These are phyloP conservation scores for Leptinotarsa juncta DNA, from an alignment of 2,888 invertebrate genomes.

Conservation along the genomic window DNA sequence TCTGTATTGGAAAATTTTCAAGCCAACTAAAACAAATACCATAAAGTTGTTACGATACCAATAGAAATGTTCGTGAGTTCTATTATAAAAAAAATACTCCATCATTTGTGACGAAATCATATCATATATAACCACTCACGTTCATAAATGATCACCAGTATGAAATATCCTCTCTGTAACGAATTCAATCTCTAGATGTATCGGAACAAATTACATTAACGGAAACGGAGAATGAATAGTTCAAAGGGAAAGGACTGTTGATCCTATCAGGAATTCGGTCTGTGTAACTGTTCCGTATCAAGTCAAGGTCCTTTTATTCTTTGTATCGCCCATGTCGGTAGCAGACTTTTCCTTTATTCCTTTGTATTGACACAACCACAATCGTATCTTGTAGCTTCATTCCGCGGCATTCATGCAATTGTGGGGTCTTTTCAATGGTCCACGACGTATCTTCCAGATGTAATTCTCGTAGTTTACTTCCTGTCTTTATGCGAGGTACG, in stretches of 20 bases:
- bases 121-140: too few relatives aligned
- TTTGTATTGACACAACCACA: conserved; percentile 60
- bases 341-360: conserved; percentile 57
- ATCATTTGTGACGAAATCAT: too few relatives aligned
- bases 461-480: background rate
- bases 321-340: conserved; percentile 58
- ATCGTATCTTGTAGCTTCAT: conserved; percentile 58
- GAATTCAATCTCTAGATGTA: conserved; percentile 45
- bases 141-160: background rate
- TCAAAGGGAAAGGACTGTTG: conserved; percentile 58
- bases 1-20: too few relatives aligned
- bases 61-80: too few relatives aligned
- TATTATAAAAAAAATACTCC: too few relatives aligned
- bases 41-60: too few relatives aligned
- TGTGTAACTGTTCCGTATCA: conserved; percentile 59
- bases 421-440: conserved; percentile 34
- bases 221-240: conserved; percentile 56
- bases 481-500: too few relatives aligned
- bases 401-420: conserved; percentile 51
- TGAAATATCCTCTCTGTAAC: background rate
- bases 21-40: too few relatives aligned
- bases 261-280: conserved; percentile 61
- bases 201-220: conserved; percentile 58
- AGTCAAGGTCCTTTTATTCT: conserved; percentile 52
- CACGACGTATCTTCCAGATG: conserved; percentile 38